Evolutionary conservation across 2,797 vertebrate genomes (phyloP), one percentile per base, ranked within the genome.

Genomic region (Toxotes lorentzi): DNA sequence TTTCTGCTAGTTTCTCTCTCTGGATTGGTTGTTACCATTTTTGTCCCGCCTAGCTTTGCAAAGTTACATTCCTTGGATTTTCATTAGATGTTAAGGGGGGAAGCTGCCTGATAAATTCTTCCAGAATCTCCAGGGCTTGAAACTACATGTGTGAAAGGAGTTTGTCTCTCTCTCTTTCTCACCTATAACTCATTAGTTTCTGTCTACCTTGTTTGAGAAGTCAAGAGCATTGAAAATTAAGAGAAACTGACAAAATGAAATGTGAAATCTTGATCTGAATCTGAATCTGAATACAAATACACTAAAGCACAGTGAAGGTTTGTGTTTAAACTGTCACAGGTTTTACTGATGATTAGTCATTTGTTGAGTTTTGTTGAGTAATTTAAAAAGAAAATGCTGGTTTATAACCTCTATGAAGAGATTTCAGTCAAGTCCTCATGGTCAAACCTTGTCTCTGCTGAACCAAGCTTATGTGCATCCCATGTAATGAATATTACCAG

Each of bases 401-500:
- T 13, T 16, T 53, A 30, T 24, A 24, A 41, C 61, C n/a, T 69
- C 21, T 23, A 4, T 6, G 1, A 38, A 43, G 45, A 70, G 1
- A 7, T 35, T 17, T 43, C 4, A 27, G 5, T 32, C 21, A n/a
- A 21, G 23, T 63, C 17, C 34, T 32, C 57, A 59, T 35, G 10
- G 58, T 86, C 66, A 63, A 57, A 45, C 50, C 8, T 24, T 32
- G 12, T 61, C 12, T 60, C 21, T 54, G 23, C 32, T 66, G 50
- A 82, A 23, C 50, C 40, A 68, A 13, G 72, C 50, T 47, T 66
- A 76, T 4, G 60, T 78, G 66, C 47, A 47, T 63, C 14, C 35
- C 19, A 6, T 85, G 68, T 77, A 73, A 82, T 86, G 45, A 83
- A 79, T 78, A 78, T 71, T 48, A 38, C 38, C 51, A 60, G 56